These are phyloP conservation scores for Drosophila pectinifera DNA, from an alignment of 1,140 invertebrate genomes.

Conservation along the genomic window DNA sequence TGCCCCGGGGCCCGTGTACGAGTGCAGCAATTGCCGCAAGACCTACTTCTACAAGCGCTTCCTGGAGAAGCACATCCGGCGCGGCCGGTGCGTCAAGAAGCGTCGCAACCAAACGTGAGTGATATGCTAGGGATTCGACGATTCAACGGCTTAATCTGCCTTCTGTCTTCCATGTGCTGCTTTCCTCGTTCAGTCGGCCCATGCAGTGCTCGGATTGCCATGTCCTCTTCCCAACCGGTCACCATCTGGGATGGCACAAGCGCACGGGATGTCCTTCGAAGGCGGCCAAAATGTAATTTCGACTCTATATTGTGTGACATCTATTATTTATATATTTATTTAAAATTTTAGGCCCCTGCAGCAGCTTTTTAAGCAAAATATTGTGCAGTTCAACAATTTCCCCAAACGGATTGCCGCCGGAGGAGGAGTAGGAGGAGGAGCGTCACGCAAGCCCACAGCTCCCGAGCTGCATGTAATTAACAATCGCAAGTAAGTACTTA, in stretches of 20 bases:
- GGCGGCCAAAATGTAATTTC: conserved; percentile 77
- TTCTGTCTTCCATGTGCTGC: not conserved
- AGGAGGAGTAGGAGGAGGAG: not conserved
- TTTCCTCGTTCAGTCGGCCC: conserved; percentile 57
- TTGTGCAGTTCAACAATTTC: conserved; percentile 82
- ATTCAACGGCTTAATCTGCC: not conserved
- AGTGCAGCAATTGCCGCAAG: conserved; percentile 82
- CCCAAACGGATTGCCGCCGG: conserved; percentile 66
- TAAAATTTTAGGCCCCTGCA: conserved; percentile 67
- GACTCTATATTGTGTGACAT: too few relatives aligned
- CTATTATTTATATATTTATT: not conserved
- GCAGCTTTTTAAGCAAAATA: conserved; percentile 83
- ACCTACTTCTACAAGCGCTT: conserved; percentile 84
- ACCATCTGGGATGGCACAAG: conserved; percentile 83
- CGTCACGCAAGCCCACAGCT: conserved; percentile 56
- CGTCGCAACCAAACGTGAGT: conserved; percentile 82
- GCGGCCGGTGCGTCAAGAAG: conserved; percentile 84
- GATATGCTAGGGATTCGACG: too few relatives aligned
- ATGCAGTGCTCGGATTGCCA: conserved; percentile 84
- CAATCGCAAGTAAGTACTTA: conserved; percentile 73
- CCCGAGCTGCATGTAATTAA: conserved; percentile 73
- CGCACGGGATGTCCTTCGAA: conserved; percentile 82
- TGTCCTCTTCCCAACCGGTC: conserved; percentile 82
- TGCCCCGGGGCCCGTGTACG: conserved; percentile 76
- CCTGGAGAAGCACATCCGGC: conserved; percentile 79